Evolutionary conservation across 1,140 invertebrate species (phyloP).

Genomic region (Tenebrio molitor): DNA sequence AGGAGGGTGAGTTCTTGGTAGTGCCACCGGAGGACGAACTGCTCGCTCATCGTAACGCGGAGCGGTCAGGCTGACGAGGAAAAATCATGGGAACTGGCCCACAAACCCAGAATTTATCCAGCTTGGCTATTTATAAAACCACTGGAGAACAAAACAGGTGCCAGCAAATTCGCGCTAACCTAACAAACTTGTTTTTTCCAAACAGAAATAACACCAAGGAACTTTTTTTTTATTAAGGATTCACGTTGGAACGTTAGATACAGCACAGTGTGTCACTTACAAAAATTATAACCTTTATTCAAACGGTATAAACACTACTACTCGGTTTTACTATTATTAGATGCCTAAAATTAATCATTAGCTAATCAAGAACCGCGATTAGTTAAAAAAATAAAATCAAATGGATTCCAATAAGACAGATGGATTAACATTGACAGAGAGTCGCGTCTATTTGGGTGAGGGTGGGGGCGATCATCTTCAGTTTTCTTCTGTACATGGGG

Average conservation of each 20-base stretch:
- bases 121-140: conserved; percentile 62
- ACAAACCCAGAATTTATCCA: conserved; percentile 63
- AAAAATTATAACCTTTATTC: conserved; percentile 17
- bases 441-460: conserved; percentile 96
- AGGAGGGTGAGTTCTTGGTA: conserved; percentile 86
- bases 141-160: conserved; percentile 65
- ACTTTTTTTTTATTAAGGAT: conserved; percentile 7
- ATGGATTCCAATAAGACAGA: too few species aligned
- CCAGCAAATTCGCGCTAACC: conserved; percentile 60
- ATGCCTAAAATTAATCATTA: conserved; percentile 29
- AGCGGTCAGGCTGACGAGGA: conserved; percentile 51
- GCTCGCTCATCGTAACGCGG: conserved; percentile 66
- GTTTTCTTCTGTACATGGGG: conserved; percentile 90
- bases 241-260: too few species aligned
- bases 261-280: conserved; percentile 6
- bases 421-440: conserved; percentile 75
- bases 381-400: too few species aligned
- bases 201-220: conserved; percentile 10
- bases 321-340: conserved; percentile 25
- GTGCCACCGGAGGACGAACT: conserved; percentile 84
- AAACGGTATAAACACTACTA: too few species aligned
- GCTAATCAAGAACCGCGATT: conserved; percentile 1
- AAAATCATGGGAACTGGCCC: conserved; percentile 58
- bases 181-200: conserved; percentile 2
- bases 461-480: conserved; percentile 89